phyloP scores from a whole-genome alignment of 2,797 vertebrate genomes.

The Rhinoraja longicauda region DNA sequence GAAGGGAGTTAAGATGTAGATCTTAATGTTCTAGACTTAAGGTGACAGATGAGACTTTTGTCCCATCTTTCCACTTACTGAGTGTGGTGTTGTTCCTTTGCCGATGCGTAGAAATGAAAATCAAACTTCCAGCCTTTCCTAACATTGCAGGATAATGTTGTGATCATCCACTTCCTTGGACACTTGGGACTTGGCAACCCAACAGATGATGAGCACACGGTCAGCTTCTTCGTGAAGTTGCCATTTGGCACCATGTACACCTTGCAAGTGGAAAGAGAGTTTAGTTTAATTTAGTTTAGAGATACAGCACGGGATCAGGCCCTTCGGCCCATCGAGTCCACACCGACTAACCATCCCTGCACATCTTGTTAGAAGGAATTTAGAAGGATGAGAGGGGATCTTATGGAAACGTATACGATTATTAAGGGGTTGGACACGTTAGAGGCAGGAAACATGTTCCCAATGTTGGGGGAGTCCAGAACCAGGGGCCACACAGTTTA shows the following conservation, averaged over 20 bases:
- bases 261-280: conserved; percentile 52
- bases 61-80: conserved; percentile 61
- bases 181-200: conserved; percentile 74
- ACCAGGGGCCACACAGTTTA: too few species aligned
- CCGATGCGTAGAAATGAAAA: conserved; percentile 87
- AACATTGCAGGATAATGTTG: conserved; percentile 72
- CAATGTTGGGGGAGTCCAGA: too few species aligned
- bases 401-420: too few species aligned
- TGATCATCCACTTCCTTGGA: conserved; percentile 91
- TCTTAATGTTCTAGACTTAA: background rate
- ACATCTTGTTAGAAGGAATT: too few species aligned
- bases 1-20: background rate
- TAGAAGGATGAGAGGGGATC: too few species aligned
- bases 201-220: conserved; percentile 88
- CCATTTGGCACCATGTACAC: conserved; percentile 82
- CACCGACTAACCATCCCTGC: too few species aligned
- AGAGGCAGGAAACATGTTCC: too few species aligned
- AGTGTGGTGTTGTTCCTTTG: conserved; percentile 71
- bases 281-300: too few species aligned
- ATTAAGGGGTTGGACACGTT: too few species aligned
- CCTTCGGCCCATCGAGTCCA: too few species aligned
- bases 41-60: background rate
- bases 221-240: conserved; percentile 93
- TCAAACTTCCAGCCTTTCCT: conserved; percentile 80
- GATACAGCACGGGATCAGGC: too few species aligned